phyloP scores from a whole-genome alignment of 2,888 invertebrate genomes.

The Pyrrhia umbra region DNA sequence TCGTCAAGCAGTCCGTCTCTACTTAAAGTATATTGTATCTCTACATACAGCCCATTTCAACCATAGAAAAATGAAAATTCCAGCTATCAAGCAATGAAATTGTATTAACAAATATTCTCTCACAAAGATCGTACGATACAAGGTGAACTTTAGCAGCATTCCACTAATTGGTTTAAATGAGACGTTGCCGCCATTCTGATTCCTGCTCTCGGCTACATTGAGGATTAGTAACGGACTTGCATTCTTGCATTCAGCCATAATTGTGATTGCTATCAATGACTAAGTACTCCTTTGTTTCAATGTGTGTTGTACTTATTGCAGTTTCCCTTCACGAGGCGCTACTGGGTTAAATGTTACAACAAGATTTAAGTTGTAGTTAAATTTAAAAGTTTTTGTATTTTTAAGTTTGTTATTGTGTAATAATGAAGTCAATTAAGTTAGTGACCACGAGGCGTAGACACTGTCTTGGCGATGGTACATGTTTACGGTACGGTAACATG shows the following conservation, averaged over 20 bases:
- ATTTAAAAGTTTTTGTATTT: background rate
- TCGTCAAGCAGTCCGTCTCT: too few relatives aligned
- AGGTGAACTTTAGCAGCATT: slow-evolving; percentile 17
- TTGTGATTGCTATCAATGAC: slow-evolving; percentile 61
- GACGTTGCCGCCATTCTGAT: slow-evolving; percentile 38
- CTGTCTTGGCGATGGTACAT: too few relatives aligned
- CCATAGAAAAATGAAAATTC: too few relatives aligned
- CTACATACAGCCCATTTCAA: too few relatives aligned
- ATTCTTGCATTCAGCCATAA: slow-evolving; percentile 53
- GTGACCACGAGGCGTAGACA: too few relatives aligned
- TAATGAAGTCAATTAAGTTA: too few relatives aligned
- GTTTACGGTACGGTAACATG: too few relatives aligned
- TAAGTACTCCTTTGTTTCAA: slow-evolving; percentile 55
- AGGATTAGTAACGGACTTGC: slow-evolving; percentile 57
- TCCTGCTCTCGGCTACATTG: slow-evolving; percentile 31
- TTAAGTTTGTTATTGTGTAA: too few relatives aligned
- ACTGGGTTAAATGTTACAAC: slow-evolving; percentile 14
- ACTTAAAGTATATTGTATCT: too few relatives aligned
- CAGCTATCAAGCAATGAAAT: too few relatives aligned
- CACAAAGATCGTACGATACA: background rate
- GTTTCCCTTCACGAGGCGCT: slow-evolving; percentile 26
- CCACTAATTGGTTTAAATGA: slow-evolving; percentile 51
- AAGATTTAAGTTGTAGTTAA: background rate
- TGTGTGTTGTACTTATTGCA: slow-evolving; percentile 13
- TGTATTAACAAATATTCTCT: background rate